phyloP scores from a whole-genome alignment of 2,888 invertebrate genomes.

The Drosophila rubida region DNA sequence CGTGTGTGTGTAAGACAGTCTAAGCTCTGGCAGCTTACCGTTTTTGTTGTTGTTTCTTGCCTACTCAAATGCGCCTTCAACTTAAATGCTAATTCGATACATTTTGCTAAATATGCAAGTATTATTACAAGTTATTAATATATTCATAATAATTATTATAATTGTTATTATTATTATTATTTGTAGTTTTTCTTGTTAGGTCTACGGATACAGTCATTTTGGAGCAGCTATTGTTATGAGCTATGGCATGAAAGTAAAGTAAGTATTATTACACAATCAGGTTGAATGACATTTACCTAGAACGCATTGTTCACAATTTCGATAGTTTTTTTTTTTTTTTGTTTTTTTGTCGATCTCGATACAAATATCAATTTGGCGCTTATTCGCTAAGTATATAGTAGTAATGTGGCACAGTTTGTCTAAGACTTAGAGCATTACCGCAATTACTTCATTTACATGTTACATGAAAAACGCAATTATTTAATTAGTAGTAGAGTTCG shows the following conservation, averaged over 20 bases:
- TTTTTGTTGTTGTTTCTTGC: constrained; percentile 32
- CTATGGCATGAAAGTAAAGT: constrained; percentile 15
- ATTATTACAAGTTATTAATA: constrained; percentile 3
- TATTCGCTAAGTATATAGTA: constrained; percentile 35
- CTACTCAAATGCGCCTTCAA: constrained; percentile 39
- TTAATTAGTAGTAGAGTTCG: neutral
- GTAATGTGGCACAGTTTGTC: constrained; percentile 48
- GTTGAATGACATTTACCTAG: constrained; percentile 12
- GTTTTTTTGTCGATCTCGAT: constrained; percentile 19
- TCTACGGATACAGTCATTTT: constrained; percentile 45
- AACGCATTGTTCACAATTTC: constrained; percentile 16
- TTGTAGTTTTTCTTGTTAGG: constrained; percentile 24
- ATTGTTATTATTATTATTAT: constrained; percentile 19
- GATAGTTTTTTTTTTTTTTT: too few species aligned
- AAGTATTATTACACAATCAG: constrained; percentile 28
- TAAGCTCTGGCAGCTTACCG: constrained; percentile 32
- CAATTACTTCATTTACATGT: constrained; percentile 13
- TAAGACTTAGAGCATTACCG: constrained; percentile 55
- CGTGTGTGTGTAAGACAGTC: constrained; percentile 32
- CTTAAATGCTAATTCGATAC: constrained; percentile 62
- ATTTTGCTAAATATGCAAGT: constrained; percentile 52
- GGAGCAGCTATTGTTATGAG: constrained; percentile 68
- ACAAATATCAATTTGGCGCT: constrained; percentile 18
- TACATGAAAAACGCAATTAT: constrained; percentile 9
- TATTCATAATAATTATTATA: constrained; percentile 40